Evolutionary conservation across 2,888 invertebrate genomes (phyloP).

Genomic region (Dilophus febrilis): DNA sequence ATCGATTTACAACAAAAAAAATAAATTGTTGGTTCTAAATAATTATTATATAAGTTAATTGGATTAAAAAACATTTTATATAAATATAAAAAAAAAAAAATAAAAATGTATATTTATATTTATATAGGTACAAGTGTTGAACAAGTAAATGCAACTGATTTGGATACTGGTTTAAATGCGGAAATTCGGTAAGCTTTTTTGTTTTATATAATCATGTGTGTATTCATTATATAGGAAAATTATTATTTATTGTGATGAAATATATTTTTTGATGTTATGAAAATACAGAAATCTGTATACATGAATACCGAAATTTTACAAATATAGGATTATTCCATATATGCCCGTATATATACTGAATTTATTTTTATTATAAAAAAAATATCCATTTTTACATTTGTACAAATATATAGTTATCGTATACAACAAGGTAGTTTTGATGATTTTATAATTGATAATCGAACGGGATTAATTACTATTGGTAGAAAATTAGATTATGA

Average conservation of each 20-base stretch:
- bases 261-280: too few species aligned
- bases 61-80: neutral
- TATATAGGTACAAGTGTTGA: slow-evolving; percentile 52
- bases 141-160: slow-evolving; percentile 60
- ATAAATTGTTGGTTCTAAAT: too few species aligned
- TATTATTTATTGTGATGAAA: too few species aligned
- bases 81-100: slow-evolving; percentile 1
- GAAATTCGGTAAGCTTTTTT: slow-evolving; percentile 36
- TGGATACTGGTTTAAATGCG: slow-evolving; percentile 75
- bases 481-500: slow-evolving; percentile 70
- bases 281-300: too few species aligned
- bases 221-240: too few species aligned
- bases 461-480: slow-evolving; percentile 57
- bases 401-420: slow-evolving; percentile 36
- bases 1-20: too few species aligned
- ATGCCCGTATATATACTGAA: too few species aligned
- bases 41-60: slow-evolving; percentile 2
- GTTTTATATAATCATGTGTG: too few species aligned
- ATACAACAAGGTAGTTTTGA: slow-evolving; percentile 75
- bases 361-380: neutral
- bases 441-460: slow-evolving; percentile 64
- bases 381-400: neutral
- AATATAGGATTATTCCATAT: neutral
- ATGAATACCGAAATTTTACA: too few species aligned
- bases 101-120: slow-evolving; percentile 7